A percentile compares a stretch with the other conserved stretches of the same genome.
These are phyloP conservation scores for Magallana angulata DNA, from an alignment of 1,140 invertebrate genomes.

Conservation along the genomic window DNA sequence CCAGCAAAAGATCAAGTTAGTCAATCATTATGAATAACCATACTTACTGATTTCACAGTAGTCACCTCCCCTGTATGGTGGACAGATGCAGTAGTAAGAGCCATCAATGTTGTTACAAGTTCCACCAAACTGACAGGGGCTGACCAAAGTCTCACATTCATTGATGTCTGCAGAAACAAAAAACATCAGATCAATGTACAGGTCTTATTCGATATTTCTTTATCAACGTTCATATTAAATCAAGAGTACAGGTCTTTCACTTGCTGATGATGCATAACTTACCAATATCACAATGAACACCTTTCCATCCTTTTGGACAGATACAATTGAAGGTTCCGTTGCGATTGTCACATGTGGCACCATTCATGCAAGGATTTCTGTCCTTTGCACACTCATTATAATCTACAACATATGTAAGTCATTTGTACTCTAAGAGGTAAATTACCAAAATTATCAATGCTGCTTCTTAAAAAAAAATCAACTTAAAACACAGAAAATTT, in stretches of 20 bases:
- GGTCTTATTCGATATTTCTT: too few relatives aligned
- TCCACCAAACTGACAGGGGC: slow-evolving; percentile 58
- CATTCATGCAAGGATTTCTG: slow-evolving; percentile 81
- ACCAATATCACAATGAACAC: slow-evolving; percentile 91
- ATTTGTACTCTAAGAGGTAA: background rate
- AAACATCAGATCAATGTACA: too few relatives aligned
- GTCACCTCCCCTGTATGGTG: slow-evolving; percentile 94
- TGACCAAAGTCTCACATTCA: slow-evolving; percentile 61
- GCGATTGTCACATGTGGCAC: slow-evolving; percentile 85
- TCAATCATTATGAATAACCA: background rate
- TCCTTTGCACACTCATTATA: slow-evolving; percentile 79
- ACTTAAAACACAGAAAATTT: too few relatives aligned
- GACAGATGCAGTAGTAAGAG: slow-evolving; percentile 58
- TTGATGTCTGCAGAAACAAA: slow-evolving; percentile 62
- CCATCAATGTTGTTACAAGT: slow-evolving; percentile 59
- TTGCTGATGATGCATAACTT: background rate
- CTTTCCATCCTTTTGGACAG: slow-evolving; percentile 89
- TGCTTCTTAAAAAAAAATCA: too few relatives aligned
- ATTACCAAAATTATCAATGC: too few relatives aligned
- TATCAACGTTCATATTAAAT: too few relatives aligned
- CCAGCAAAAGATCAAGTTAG: too few relatives aligned
- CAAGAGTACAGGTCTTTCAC: too few relatives aligned
- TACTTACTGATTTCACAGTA: slow-evolving; percentile 86
- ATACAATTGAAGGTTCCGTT: slow-evolving; percentile 84
- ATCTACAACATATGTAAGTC: slow-evolving; percentile 34